Conservation (phyloP, 2,888 invertebrate species). For the Imbricaverruca yamaguchii region DNA sequence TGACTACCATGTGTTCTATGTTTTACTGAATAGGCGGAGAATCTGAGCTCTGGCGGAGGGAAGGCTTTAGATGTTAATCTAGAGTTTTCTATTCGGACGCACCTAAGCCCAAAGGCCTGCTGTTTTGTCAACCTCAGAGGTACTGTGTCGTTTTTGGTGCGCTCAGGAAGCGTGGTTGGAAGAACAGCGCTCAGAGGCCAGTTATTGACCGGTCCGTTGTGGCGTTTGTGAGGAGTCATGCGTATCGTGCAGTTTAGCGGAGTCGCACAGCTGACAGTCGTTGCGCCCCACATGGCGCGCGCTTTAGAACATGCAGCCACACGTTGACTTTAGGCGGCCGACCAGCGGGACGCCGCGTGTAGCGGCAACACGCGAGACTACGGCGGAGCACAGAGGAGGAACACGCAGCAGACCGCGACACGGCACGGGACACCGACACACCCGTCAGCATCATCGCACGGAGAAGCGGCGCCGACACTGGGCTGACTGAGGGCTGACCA, state of each 20-base stretch:
- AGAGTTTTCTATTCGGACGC: no score
- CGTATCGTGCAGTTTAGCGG: constrained; percentile 1
- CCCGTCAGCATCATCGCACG: no score
- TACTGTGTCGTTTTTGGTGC: no score
- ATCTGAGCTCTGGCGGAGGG: no score
- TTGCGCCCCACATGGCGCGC: not conserved
- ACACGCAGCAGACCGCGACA: not conserved
- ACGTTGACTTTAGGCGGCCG: not conserved
- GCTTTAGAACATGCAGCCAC: not conserved
- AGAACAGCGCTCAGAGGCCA: not conserved
- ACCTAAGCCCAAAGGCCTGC: no score
- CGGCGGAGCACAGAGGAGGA: not conserved
- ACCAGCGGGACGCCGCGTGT: not conserved
- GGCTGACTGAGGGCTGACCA: no score
- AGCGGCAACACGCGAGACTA: not conserved
- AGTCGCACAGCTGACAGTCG: not conserved
- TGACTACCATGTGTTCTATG: no score
- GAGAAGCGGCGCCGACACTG: no score
- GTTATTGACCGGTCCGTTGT: not conserved
- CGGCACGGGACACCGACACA: not conserved
- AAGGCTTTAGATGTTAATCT: no score
- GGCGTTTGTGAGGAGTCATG: constrained; percentile 4
- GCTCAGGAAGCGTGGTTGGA: not conserved
- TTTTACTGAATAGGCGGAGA: no score
- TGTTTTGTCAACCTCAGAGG: no score